phyloP scores from a whole-genome alignment of 2,888 invertebrate species.

The Eupithecia inturbata region DNA sequence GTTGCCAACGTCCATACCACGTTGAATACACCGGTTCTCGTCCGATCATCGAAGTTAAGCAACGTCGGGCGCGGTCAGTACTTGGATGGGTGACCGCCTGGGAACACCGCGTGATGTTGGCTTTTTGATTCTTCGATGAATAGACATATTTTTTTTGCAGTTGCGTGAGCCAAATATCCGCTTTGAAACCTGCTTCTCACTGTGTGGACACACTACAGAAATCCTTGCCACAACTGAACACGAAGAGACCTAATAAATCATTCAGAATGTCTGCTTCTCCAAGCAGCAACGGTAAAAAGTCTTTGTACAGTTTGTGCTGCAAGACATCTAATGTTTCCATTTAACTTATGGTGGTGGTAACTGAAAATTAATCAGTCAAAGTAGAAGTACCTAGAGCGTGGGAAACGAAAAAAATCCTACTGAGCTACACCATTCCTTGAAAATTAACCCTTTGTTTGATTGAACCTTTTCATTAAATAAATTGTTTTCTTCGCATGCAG shows the following conservation, averaged over 20 bases:
- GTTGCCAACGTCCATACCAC: conserved; percentile 51
- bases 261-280: conserved; percentile 57
- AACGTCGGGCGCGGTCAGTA: conserved; percentile 81
- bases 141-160: conserved; percentile 20
- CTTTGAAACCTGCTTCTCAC: conserved; percentile 79
- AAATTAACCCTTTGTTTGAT: neutral
- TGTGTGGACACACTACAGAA: conserved; percentile 71
- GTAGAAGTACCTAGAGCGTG: neutral
- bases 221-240: conserved; percentile 65
- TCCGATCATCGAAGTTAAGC: conserved; percentile 82
- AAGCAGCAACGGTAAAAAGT: conserved; percentile 46
- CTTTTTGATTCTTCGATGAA: conserved; percentile 50
- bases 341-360: conserved; percentile 17
- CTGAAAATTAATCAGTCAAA: neutral
- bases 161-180: conserved; percentile 59
- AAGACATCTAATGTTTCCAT: conserved; percentile 15
- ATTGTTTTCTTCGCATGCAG: conserved; percentile 38
- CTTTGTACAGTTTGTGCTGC: conserved; percentile 28
- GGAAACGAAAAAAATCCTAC: neutral
- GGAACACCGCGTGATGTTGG: conserved; percentile 73
- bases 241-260: conserved; percentile 49
- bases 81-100: conserved; percentile 81
- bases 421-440: neutral
- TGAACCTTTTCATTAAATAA: conserved; percentile 9
- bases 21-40: conserved; percentile 74